A percentile compares a stretch with the other conserved stretches of the same genome.
Evolutionary conservation across 2,888 invertebrate genomes (phyloP).

Genomic region (Brachypalpus laphriformis): DNA sequence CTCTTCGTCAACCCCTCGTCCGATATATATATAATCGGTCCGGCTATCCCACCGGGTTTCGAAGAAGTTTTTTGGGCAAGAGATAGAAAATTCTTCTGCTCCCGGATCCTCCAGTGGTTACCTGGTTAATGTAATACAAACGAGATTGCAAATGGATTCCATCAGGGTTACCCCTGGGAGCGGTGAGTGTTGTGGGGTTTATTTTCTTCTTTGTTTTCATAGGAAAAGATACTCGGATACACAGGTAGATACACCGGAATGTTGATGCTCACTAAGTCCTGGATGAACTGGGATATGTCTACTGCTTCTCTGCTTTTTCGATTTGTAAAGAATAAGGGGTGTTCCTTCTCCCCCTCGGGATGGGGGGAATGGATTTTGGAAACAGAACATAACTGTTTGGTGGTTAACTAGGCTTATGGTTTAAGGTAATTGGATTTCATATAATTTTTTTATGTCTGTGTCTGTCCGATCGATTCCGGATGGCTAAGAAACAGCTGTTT

Average conservation of each 20-base stretch:
- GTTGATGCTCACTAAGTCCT: constrained; percentile 38
- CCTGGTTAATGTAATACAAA: constrained; percentile 71
- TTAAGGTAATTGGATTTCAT: constrained; percentile 48
- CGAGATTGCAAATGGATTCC: constrained; percentile 62
- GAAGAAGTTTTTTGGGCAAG: neutral
- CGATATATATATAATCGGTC: constrained; percentile 6
- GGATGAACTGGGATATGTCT: constrained; percentile 38
- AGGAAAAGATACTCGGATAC: constrained; percentile 43
- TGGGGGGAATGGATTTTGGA: constrained; percentile 12
- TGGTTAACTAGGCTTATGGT: constrained; percentile 39
- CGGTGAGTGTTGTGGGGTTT: constrained; percentile 30
- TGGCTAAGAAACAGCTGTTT: neutral
- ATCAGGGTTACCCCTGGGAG: constrained; percentile 41
- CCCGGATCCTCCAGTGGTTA: constrained; percentile 46
- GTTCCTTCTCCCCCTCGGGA: neutral
- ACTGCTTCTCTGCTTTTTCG: neutral
- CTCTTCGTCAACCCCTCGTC: neutral
- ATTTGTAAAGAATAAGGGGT: constrained; percentile 16
- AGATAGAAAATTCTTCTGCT: neutral
- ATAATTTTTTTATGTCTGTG: constrained; percentile 28
- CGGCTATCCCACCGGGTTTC: constrained; percentile 19
- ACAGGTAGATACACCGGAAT: constrained; percentile 16
- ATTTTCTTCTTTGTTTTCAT: constrained; percentile 54
- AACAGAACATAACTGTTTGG: constrained; percentile 36
- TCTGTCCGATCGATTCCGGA: neutral